A percentile compares a stretch with the other conserved stretches of the same genome.
These are phyloP conservation scores for Agrenia bidenticulata DNA, from an alignment of 2,888 invertebrate species.

Conservation along the genomic window DNA sequence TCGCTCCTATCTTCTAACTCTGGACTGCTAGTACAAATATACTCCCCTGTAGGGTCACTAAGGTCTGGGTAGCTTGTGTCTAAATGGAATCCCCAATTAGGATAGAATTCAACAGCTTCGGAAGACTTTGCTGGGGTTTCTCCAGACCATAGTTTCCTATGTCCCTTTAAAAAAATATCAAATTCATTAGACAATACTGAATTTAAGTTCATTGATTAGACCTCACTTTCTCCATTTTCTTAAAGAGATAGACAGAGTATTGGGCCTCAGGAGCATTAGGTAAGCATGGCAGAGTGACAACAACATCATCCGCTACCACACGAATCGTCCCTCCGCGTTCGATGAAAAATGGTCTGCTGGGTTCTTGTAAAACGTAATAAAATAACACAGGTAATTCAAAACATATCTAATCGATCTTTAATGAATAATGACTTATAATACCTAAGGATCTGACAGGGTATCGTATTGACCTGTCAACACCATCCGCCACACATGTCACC, in stretches of 20 bases:
- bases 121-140: conserved; percentile 31
- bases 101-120: conserved; percentile 34
- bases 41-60: conserved; percentile 26
- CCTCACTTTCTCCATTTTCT: conserved; percentile 19
- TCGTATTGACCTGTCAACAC: conserved; percentile 37
- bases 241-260: conserved; percentile 36
- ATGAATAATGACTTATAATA: not conserved
- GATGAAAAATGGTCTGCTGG: conserved; percentile 37
- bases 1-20: conserved; percentile 33
- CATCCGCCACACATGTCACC: conserved; percentile 37
- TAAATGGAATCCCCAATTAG: conserved; percentile 36
- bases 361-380: conserved; percentile 14
- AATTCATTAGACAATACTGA: not conserved
- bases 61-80: conserved; percentile 24
- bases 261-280: conserved; percentile 28
- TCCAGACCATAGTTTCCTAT: conserved; percentile 39
- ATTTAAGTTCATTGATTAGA: not conserved
- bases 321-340: conserved; percentile 34
- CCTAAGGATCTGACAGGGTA: conserved; percentile 24
- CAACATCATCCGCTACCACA: conserved; percentile 12
- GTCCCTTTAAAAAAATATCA: conserved; percentile 6
- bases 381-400: not conserved
- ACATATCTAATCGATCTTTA: not conserved
- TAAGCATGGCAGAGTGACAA: conserved; percentile 36
- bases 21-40: conserved; percentile 38